These are phyloP conservation scores for Lasiommata megera DNA, from an alignment of 2,888 invertebrate genomes.

Conservation along the genomic window DNA sequence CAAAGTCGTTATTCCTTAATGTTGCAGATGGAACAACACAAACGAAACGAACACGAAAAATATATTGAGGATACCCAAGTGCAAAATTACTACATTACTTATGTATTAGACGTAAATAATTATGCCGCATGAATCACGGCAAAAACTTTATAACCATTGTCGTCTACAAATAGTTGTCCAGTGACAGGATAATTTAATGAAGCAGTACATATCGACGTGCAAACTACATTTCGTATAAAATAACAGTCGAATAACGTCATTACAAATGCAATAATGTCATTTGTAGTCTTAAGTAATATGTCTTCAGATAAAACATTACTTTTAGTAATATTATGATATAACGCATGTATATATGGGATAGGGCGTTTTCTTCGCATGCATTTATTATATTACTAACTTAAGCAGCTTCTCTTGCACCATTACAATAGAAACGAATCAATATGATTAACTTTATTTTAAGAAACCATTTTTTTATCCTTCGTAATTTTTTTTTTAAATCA, in stretches of 20 bases:
- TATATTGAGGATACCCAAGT: slow-evolving; percentile 31
- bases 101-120: slow-evolving; percentile 33
- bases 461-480: too few species aligned
- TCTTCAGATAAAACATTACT: neutral
- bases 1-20: neutral
- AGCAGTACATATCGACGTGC: slow-evolving; percentile 27
- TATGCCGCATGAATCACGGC: slow-evolving; percentile 36
- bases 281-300: neutral
- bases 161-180: slow-evolving; percentile 37
- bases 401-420: too few species aligned
- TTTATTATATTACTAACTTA: too few species aligned
- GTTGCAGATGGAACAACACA: neutral
- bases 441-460: too few species aligned
- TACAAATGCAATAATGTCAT: neutral
- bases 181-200: slow-evolving; percentile 37
- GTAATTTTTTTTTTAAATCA: too few species aligned
- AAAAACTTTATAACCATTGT: slow-evolving; percentile 35
- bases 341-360: too few species aligned
- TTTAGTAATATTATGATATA: too few species aligned
- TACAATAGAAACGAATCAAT: too few species aligned
- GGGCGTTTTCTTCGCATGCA: too few species aligned
- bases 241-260: neutral
- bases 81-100: slow-evolving; percentile 30
- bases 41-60: slow-evolving; percentile 18
- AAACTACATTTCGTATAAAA: slow-evolving; percentile 6